phyloP scores from a whole-genome alignment of 2,888 invertebrate species.

The Cosmia trapezina region DNA sequence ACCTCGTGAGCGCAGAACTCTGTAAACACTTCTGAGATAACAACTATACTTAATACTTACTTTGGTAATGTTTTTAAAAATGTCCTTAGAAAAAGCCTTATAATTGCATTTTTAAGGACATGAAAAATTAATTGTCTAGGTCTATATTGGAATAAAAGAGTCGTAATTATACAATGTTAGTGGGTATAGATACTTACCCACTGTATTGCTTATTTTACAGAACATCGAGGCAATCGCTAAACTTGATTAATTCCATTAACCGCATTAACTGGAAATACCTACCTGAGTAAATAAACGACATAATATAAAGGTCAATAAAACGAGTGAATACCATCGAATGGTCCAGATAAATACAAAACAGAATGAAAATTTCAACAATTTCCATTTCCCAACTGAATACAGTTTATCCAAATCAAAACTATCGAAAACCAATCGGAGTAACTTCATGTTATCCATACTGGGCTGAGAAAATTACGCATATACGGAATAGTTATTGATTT shows the following conservation, averaged over 20 bases:
- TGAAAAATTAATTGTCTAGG: not conserved
- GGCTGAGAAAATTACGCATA: constrained; percentile 67
- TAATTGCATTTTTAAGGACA: not conserved
- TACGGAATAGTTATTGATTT: constrained; percentile 66
- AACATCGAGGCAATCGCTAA: not conserved
- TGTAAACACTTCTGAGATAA: constrained; percentile 43
- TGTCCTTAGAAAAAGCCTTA: not conserved
- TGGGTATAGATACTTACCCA: too few species aligned
- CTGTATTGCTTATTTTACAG: not conserved
- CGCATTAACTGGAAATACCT: not conserved
- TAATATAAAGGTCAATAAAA: not conserved
- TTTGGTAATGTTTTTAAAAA: not conserved
- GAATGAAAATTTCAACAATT: constrained; percentile 25
- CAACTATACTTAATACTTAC: not conserved
- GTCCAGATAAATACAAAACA: constrained; percentile 9
- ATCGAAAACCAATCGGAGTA: constrained; percentile 60
- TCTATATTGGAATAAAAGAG: not conserved
- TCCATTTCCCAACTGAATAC: constrained; percentile 28
- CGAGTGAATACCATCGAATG: not conserved
- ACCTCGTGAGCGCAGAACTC: constrained; percentile 39
- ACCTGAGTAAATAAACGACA: not conserved
- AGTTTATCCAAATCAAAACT: constrained; percentile 40
- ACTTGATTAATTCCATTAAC: not conserved
- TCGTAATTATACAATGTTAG: not conserved
- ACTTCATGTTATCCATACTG: constrained; percentile 62